Conservation (phyloP, 2,888 invertebrate species). For the Trachelus iudaicus region DNA sequence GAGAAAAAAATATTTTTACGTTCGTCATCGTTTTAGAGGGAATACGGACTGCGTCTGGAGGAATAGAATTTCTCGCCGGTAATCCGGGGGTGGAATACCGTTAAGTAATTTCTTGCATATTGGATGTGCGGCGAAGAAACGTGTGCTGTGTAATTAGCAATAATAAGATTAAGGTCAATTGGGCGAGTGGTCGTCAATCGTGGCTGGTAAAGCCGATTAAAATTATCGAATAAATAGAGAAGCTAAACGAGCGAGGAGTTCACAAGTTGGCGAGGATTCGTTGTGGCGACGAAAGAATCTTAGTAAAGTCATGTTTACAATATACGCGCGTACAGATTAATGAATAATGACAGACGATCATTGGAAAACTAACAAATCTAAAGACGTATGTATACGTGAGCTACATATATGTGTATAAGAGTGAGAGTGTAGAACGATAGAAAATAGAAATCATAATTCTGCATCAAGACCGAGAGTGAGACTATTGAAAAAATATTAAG, state of each 20-base stretch:
- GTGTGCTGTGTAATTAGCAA: constrained; percentile 31
- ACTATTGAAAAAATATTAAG: neutral
- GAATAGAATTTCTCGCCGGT: neutral
- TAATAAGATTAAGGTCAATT: constrained; percentile 42
- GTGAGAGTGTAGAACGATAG: neutral
- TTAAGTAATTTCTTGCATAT: neutral
- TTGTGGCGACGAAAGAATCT: neutral
- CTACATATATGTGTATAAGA: neutral
- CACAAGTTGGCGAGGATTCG: constrained; percentile 2
- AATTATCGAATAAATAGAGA: constrained; percentile 41
- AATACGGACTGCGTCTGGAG: neutral
- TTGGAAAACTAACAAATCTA: neutral
- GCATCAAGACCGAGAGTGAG: neutral
- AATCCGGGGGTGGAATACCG: neutral
- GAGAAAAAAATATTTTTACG: neutral
- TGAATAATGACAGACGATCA: neutral
- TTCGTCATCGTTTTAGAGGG: no score
- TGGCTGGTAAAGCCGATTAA: constrained; percentile 28
- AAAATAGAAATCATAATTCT: neutral
- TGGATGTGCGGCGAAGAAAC: neutral
- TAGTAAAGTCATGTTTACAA: neutral
- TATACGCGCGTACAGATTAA: neutral
- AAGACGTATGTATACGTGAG: neutral
- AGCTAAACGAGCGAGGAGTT: neutral
- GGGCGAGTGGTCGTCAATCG: constrained; percentile 27